Evolutionary conservation across 2,888 invertebrate species (phyloP).

Genomic region (Dioctria rufipes): DNA sequence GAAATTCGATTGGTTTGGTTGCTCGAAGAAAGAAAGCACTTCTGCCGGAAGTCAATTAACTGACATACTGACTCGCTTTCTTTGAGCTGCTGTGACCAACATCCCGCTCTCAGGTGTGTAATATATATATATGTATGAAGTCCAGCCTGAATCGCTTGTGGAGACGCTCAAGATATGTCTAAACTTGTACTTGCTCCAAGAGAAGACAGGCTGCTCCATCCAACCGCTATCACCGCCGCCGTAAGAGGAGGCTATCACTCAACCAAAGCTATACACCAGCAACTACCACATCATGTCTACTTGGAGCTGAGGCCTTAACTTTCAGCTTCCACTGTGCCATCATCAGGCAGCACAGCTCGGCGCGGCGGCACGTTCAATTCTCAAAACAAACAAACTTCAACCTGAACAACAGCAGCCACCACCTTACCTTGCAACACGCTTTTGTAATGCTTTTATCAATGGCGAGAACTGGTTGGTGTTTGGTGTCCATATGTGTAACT

Average conservation of each 20-base stretch:
- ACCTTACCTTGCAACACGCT: neutral
- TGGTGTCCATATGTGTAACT: neutral
- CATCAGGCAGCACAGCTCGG: neutral
- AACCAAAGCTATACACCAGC: neutral
- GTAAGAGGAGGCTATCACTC: constrained; percentile 25
- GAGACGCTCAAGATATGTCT: constrained; percentile 17
- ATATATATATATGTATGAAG: neutral
- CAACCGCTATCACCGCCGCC: neutral
- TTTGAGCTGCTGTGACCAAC: constrained; percentile 63
- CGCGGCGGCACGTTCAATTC: neutral
- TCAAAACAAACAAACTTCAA: constrained; percentile 40
- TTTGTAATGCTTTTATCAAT: constrained; percentile 11
- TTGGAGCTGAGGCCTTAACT: constrained; percentile 11
- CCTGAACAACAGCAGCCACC: neutral
- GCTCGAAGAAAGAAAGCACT: constrained; percentile 49
- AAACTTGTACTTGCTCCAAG: constrained; percentile 28
- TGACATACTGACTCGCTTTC: constrained; percentile 74
- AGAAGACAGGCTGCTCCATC: neutral
- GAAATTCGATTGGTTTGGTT: constrained; percentile 42
- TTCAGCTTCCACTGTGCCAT: constrained; percentile 23
- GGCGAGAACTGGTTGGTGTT: constrained; percentile 15
- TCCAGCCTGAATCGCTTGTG: constrained; percentile 22
- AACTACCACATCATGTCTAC: neutral
- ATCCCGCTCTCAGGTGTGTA: constrained; percentile 52
- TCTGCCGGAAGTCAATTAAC: constrained; percentile 66